Base-by-base conservation (phyloP, 2,888 invertebrate genomes). In the Druceiella hillmani region DNA sequence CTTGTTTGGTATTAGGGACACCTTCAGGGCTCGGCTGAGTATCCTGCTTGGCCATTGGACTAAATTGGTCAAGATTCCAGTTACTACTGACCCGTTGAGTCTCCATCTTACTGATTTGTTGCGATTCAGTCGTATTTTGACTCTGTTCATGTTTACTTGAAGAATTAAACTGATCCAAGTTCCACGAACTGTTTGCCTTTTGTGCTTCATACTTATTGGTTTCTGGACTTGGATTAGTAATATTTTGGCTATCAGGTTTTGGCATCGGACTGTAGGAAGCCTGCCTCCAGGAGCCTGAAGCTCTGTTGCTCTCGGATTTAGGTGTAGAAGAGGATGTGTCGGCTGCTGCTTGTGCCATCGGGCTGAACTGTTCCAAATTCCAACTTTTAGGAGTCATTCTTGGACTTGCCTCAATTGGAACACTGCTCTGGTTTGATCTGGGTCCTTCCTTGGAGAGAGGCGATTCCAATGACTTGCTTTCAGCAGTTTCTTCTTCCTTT, bases 241-340 rank as follows among this genome's bases (percentile, higher is more conserved):
- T 10, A 7, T 11, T 12, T 59, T 68, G 68, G 46, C 67, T 68
- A 49, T 69, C 69, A 20, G 70, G 69, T 58, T 68, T 68, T 7
- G 66, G 51, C 46, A 62, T 62, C 36, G 69, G 69, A 53, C 69
- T 70, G 45, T 61, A 69, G 47, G n/a, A n/a, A n/a, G n/a, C n/a
- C n/a, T n/a, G n/a, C n/a, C n/a, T n/a, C 11, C n/a, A 7, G 5
- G 5, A 10, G 10, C 5, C 9, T 27, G 27, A 9, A 9, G 11
- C 6, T 4, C 7, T 5, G n/a, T 10, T 5, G 6, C 60, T 55
- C 42, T 68, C 67, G 3, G 65, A 65, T 25, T 66, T 52, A 2
- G 68, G 68, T 3, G 67, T 68, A 17, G 67, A 69, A 12, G 69
- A 69, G 14, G n/a, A n/a, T 4, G 70, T 69, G 47, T 70, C 69